Evolutionary conservation across 2,888 invertebrate species (phyloP).

Genomic region (Eulithis prunata): DNA sequence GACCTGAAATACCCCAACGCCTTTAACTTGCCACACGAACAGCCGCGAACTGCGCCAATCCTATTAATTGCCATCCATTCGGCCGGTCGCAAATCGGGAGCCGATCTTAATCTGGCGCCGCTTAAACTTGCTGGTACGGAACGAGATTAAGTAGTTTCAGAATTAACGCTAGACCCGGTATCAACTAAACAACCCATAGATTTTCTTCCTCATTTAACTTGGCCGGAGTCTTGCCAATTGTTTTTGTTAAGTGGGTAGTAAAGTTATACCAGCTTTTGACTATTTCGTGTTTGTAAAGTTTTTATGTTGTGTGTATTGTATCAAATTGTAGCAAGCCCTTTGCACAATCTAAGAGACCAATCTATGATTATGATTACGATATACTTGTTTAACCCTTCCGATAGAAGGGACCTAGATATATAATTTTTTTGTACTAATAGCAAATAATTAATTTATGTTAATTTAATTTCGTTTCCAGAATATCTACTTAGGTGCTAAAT

Average conservation of each 20-base stretch:
- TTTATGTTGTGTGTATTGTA: no score
- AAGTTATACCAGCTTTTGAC: background rate
- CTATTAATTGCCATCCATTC: constrained; percentile 39
- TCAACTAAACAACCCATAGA: constrained; percentile 68
- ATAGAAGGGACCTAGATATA: no score
- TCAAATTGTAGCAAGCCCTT: no score
- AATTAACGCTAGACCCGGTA: constrained; percentile 61
- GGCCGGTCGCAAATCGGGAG: constrained; percentile 28
- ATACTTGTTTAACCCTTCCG: no score
- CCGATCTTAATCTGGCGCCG: constrained; percentile 50
- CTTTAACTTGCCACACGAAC: constrained; percentile 12
- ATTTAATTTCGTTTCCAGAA: no score
- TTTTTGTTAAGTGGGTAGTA: constrained; percentile 18
- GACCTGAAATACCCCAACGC: no score
- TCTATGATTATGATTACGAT: no score
- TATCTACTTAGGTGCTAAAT: no score
- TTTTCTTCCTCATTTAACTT: constrained; percentile 77
- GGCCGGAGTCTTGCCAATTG: constrained; percentile 51
- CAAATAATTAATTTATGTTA: no score
- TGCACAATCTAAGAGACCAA: no score
- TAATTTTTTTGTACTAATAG: no score
- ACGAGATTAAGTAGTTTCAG: constrained; percentile 67
- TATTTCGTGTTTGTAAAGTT: background rate
- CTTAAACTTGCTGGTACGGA: constrained; percentile 55
- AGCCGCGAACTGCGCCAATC: constrained; percentile 29